Percentiles rank a stretch among this genome's conserved stretches.
Evolutionary conservation across 37 sponge, comb jelly and placozoan species (phyloP).

Genomic region (Corticium candelabrum): DNA sequence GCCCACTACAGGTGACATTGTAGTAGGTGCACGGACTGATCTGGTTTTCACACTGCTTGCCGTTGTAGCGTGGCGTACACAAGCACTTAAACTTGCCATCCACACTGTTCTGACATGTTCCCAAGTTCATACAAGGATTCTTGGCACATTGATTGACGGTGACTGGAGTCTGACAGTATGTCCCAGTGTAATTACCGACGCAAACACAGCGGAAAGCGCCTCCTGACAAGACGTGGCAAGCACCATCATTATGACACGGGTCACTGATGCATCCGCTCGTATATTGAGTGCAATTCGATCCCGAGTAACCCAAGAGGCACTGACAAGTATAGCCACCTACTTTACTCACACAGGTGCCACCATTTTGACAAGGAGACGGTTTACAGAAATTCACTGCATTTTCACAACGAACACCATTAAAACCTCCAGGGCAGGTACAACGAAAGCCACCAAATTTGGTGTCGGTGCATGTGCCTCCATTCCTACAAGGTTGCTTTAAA

Average conservation of each 20-base stretch:
- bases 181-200: no score
- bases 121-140: neutral
- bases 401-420: neutral
- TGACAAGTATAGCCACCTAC: neutral
- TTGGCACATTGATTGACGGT: no score
- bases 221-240: neutral
- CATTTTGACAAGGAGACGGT: neutral
- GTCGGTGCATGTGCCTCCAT: constrained; percentile 12
- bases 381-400: neutral
- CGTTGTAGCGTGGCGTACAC: neutral
- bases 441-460: neutral
- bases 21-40: neutral
- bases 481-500: neutral
- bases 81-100: neutral
- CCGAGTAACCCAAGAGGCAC: neutral
- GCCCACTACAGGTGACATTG: no score
- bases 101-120: neutral
- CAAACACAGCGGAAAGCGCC: no score
- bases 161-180: no score
- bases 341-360: neutral
- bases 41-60: neutral
- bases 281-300: neutral
- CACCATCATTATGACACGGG: neutral
- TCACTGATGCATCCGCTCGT: neutral
- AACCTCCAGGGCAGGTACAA: neutral